A percentile compares a stretch with the other conserved stretches of the same genome.
phyloP scores from a whole-genome alignment of 2,888 invertebrate genomes.

The Trichacis sp. region DNA sequence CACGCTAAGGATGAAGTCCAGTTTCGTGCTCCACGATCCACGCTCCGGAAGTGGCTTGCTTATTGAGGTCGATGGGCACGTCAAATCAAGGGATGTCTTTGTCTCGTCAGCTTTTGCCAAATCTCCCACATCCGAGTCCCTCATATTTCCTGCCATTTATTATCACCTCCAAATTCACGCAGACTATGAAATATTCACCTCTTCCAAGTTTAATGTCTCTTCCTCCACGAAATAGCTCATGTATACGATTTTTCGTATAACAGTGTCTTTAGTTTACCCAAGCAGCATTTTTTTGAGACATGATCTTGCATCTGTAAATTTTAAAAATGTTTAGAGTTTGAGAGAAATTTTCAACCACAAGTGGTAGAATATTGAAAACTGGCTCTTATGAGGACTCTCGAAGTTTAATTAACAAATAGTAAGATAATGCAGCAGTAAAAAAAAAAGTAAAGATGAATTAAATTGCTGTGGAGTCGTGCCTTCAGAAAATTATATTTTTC shows the following conservation, averaged over 20 bases:
- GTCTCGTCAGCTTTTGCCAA: slow-evolving; percentile 54
- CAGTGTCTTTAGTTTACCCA: slow-evolving; percentile 35
- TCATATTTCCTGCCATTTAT: slow-evolving; percentile 62
- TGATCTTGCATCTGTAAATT: slow-evolving; percentile 52
- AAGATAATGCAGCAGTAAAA: too few relatives aligned
- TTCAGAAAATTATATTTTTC: too few relatives aligned
- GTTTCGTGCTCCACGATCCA: slow-evolving; percentile 89
- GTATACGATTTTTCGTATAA: slow-evolving; percentile 18
- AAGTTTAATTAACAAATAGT: too few relatives aligned
- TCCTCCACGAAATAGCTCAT: slow-evolving; percentile 21
- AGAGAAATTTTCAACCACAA: too few relatives aligned
- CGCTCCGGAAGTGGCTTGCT: slow-evolving; percentile 76
- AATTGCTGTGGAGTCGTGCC: too few relatives aligned
- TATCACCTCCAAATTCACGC: slow-evolving; percentile 18
- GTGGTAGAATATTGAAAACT: too few relatives aligned
- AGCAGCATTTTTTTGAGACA: slow-evolving; percentile 54
- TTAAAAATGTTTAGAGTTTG: too few relatives aligned
- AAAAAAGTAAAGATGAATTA: too few relatives aligned
- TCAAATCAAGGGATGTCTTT: slow-evolving; percentile 58
- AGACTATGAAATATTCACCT: slow-evolving; percentile 18
- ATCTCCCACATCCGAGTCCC: slow-evolving; percentile 62
- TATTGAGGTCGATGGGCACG: slow-evolving; percentile 52
- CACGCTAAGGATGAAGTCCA: slow-evolving; percentile 94
- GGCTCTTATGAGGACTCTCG: too few relatives aligned
- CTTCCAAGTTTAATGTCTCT: slow-evolving; percentile 24